phyloP scores from a whole-genome alignment of 1,140 invertebrate genomes.

The Helicoverpa armigera region DNA sequence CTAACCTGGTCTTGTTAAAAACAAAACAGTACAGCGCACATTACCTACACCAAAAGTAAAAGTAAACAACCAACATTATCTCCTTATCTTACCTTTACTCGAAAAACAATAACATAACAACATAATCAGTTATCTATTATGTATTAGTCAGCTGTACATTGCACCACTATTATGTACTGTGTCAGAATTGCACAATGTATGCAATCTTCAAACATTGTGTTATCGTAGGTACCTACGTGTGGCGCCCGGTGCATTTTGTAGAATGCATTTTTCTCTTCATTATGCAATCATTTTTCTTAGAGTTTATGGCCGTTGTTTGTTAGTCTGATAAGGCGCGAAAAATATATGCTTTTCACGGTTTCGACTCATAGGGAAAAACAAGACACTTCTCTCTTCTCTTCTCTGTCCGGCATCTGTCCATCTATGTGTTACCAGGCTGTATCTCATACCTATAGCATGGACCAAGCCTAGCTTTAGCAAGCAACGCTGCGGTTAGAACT shows the following conservation, averaged over 20 bases:
- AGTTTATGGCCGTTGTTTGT: too few species aligned
- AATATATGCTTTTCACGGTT: too few species aligned
- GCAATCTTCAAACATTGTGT: background rate
- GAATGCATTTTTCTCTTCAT: background rate
- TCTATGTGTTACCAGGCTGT: too few species aligned
- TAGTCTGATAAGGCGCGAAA: too few species aligned
- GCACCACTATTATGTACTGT: conserved; percentile 1
- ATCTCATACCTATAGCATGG: too few species aligned
- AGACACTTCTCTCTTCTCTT: too few species aligned
- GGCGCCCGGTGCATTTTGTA: background rate
- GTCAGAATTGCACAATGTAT: conserved; percentile 6
- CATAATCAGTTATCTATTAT: background rate
- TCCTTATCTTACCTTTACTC: background rate
- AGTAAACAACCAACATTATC: background rate
- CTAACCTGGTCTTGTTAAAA: too few species aligned
- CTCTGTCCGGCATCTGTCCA: too few species aligned
- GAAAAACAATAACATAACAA: background rate
- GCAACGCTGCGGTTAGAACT: too few species aligned
- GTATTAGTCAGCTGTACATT: background rate
- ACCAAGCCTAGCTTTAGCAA: too few species aligned
- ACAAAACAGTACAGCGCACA: too few species aligned
- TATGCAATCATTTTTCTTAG: background rate
- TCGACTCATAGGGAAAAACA: too few species aligned
- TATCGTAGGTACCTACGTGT: background rate
- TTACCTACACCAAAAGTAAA: background rate